phyloP scores from a whole-genome alignment of 1,140 invertebrate species.

The Orius insidiosus region DNA sequence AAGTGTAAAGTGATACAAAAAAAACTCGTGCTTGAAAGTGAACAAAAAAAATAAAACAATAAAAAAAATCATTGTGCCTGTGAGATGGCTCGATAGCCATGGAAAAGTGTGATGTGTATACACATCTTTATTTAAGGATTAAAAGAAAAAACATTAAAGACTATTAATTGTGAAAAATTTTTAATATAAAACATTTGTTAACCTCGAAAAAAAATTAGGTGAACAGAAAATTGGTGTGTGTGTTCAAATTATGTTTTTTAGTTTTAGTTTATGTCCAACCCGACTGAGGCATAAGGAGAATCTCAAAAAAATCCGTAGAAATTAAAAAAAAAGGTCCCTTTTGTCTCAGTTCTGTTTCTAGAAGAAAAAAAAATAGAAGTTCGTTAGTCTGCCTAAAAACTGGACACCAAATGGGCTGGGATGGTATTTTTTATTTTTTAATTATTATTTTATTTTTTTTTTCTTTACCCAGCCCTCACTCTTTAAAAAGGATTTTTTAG shows the following conservation, averaged over 20 bases:
- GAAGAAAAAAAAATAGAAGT: conserved; percentile 2
- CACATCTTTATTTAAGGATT: conserved; percentile 9
- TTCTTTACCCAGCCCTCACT: conserved; percentile 6
- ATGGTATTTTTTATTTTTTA: conserved; percentile 4
- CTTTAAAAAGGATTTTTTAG: conserved; percentile 8
- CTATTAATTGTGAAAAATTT: conserved; percentile 13
- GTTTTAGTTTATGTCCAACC: conserved; percentile 14
- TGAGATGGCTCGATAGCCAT: conserved; percentile 5
- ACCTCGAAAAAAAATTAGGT: conserved; percentile 14
- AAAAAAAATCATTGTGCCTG: conserved; percentile 11
- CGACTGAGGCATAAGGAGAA: not conserved
- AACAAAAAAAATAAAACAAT: conserved; percentile 3
- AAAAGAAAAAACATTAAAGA: conserved; percentile 13
- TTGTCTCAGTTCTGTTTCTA: not conserved
- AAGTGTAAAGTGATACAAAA: conserved; percentile 12
- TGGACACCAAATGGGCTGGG: conserved; percentile 11
- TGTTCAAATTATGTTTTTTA: conserved; percentile 15
- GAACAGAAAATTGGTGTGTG: conserved; percentile 14
- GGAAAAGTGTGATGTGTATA: conserved; percentile 13
- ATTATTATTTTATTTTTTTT: conserved; percentile 2
- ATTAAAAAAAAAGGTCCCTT: not conserved
- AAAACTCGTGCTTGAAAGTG: not conserved
- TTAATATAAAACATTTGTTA: conserved; percentile 16
- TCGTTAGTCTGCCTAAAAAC: conserved; percentile 11
- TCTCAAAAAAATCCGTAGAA: not conserved